Percentiles rank a stretch among this genome's conserved stretches.
Conservation (phyloP, 2,888 invertebrate species). For the Clunio marinus region DNA sequence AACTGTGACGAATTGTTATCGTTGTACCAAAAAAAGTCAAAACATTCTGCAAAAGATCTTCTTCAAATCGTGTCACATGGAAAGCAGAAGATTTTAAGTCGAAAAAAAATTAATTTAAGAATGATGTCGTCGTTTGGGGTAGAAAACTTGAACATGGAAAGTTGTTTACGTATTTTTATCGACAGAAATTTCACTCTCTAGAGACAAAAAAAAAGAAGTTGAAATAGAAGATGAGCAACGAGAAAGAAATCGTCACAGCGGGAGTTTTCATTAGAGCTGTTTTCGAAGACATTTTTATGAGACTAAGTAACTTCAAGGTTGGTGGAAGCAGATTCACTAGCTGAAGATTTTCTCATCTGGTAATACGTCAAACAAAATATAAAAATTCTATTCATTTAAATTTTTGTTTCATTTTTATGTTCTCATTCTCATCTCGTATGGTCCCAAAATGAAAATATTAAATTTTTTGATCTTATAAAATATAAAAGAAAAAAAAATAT, state of each 20-base stretch:
- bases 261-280: conserved; percentile 38
- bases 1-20: background rate
- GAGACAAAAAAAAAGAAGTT: background rate
- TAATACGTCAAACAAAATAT: conserved; percentile 24
- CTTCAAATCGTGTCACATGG: background rate
- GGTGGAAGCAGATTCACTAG: conserved; percentile 10
- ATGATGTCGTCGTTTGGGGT: conserved; percentile 3
- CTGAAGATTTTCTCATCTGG: conserved; percentile 33
- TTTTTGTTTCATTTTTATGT: conserved; percentile 16
- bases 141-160: background rate
- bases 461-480: conserved; percentile 10
- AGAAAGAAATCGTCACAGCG: conserved; percentile 23
- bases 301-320: conserved; percentile 12
- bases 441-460: background rate
- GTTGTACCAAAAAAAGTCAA: background rate
- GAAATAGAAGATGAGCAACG: too few species aligned
- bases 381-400: conserved; percentile 34
- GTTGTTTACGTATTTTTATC: background rate
- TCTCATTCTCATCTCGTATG: background rate
- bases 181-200: background rate
- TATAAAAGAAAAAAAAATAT: background rate
- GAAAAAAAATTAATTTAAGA: background rate
- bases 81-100: too few species aligned
- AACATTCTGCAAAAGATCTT: background rate
- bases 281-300: conserved; percentile 38